phyloP scores from a whole-genome alignment of 2,797 vertebrate species.

The Eulemur coronatus region DNA sequence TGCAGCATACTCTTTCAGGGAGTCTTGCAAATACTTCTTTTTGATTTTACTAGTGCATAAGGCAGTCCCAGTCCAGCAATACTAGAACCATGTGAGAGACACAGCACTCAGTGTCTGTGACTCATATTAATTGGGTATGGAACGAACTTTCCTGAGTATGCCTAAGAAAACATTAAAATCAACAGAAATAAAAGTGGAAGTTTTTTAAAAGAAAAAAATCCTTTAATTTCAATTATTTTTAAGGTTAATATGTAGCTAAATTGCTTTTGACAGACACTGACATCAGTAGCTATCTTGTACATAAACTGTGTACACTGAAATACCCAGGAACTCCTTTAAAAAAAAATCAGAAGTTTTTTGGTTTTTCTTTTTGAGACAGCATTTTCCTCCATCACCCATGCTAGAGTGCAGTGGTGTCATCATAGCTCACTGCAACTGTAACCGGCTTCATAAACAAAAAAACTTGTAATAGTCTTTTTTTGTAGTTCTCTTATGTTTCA shows the following conservation, averaged over 20 bases:
- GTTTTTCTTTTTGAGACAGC: background rate
- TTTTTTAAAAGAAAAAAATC: background rate
- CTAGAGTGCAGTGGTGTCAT: background rate
- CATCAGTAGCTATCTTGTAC: background rate
- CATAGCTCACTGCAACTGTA: background rate
- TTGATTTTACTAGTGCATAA: background rate
- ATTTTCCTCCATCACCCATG: background rate
- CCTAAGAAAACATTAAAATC: slow-evolving; percentile 16
- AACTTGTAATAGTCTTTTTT: too few species aligned
- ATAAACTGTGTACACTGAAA: background rate
- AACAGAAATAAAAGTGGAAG: slow-evolving; percentile 30
- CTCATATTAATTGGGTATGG: background rate
- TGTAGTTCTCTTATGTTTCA: too few species aligned
- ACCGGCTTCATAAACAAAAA: too few species aligned
- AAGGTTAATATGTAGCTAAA: slow-evolving; percentile 19
- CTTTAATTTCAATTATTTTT: slow-evolving; percentile 35
- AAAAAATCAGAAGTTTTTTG: background rate
- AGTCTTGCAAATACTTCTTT: background rate
- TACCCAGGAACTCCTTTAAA: background rate
- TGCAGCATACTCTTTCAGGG: background rate
- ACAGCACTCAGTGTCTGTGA: background rate
- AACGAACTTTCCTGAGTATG: background rate
- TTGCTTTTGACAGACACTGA: background rate
- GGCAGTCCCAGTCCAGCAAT: background rate
- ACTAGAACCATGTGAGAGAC: background rate